Evolutionary conservation across 2,888 invertebrate genomes (phyloP), one percentile per base, ranked within the genome.

Genomic region (Drosophila demipolita): DNA sequence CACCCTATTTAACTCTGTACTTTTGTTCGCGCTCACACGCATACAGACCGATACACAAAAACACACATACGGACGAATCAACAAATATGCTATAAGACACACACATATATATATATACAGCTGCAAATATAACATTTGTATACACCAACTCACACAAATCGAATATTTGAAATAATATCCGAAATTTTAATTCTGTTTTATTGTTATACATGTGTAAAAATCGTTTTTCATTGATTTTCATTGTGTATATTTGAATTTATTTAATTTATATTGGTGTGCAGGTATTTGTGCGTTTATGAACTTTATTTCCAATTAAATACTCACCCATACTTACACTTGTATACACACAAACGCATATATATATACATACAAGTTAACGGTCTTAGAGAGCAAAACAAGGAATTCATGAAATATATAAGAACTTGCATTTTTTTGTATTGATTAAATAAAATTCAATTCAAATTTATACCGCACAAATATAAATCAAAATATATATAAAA

Each of bases 1-100:
- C 86, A 88, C 83, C 83, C 76, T 78, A 89, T 89, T 81, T 84
- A 82, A 81, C 67, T 85, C 73, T 73, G 73, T 73, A 77, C 76
- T 78, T 73, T 75, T 64, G 42, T 68, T 69, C 71, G 65, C 58
- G 57, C 66, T 60, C 35, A 55, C 57, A 74, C 7, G 5, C 40
- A 11, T 9, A n/a, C 65, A 55, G 35, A 6, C 52, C 68, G 60
- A 78, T 45, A 52, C 61, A 60, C 50, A 73, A 50, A 63, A 61
- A 64, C 68, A 59, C 48, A 38, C 38, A 40, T 33, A 57, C 66
- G 35, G 29, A 57, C 40, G 54, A 54, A 67, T 67, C 68, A 57
- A 67, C 68, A 67, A 67, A 67, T 57, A 54, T 66, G 52, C 42
- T 36, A 38, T 38, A 66, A 29, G 17, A 38, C 3, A 66, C 29